A percentile compares a stretch with the other conserved stretches of the same genome.
Evolutionary conservation across 92 coral and sea anemone species (phyloP).

Genomic region (Ricordea florida): DNA sequence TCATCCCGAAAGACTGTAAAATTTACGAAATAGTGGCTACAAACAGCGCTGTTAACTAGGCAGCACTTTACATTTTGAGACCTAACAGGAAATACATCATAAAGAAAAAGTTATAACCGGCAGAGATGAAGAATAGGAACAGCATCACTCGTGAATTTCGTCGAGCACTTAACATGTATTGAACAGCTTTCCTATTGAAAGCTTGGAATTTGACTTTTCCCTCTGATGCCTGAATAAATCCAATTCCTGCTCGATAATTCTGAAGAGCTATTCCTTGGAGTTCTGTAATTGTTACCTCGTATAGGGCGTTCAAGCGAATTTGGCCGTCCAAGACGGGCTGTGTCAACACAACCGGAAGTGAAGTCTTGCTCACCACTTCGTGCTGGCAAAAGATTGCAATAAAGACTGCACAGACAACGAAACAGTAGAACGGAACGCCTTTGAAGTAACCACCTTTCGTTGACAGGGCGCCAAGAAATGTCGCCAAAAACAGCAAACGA

Average conservation of each 20-base stretch:
- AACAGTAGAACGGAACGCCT: constrained; percentile 40
- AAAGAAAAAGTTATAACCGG: constrained; percentile 59
- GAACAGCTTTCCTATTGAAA: constrained; percentile 56
- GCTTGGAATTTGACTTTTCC: constrained; percentile 79
- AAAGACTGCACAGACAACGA: constrained; percentile 42
- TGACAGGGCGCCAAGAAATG: constrained; percentile 52
- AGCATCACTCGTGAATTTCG: constrained; percentile 59
- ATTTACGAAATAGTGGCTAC: no score
- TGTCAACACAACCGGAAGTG: constrained; percentile 49
- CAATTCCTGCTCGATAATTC: constrained; percentile 66
- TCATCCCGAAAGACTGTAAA: no score
- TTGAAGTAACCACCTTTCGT: constrained; percentile 7
- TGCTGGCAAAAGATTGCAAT: constrained; percentile 67
- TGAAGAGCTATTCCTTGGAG: constrained; percentile 63
- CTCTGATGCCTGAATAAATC: constrained; percentile 40
- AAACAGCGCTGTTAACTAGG: no score
- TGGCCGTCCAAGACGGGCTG: constrained; percentile 72
- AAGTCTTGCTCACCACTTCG: constrained; percentile 58
- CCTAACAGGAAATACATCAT: constrained; percentile 19
- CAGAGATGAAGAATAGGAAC: constrained; percentile 41
- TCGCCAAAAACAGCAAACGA: constrained; percentile 11
- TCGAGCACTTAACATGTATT: constrained; percentile 36
- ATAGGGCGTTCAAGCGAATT: constrained; percentile 35
- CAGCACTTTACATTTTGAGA: not conserved
- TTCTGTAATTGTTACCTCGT: constrained; percentile 64